Percentiles rank a stretch among this genome's conserved stretches.
phyloP scores from a whole-genome alignment of 2,888 invertebrate genomes.

The Helleia helle region DNA sequence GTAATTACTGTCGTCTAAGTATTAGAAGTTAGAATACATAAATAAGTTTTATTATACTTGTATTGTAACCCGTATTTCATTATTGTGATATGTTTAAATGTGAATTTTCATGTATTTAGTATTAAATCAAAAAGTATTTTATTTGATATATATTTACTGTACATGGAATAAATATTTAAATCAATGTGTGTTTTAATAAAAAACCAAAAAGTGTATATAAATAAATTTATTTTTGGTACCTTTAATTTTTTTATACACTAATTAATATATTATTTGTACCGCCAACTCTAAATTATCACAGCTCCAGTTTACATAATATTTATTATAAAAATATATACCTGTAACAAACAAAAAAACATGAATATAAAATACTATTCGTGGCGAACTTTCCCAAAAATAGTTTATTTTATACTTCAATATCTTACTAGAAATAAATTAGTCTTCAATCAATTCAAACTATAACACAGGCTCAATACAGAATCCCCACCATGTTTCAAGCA shows the following conservation, averaged over 20 bases:
- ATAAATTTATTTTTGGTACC: slow-evolving; percentile 18
- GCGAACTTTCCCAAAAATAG: too few species aligned
- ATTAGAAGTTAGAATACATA: background rate
- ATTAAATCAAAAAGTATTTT: background rate
- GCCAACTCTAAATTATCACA: slow-evolving; percentile 44
- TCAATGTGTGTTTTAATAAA: background rate
- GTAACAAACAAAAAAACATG: slow-evolving; percentile 5
- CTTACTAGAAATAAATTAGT: too few species aligned
- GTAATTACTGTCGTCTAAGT: background rate
- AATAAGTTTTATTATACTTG: background rate
- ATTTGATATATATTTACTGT: slow-evolving; percentile 8
- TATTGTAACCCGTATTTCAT: slow-evolving; percentile 2
- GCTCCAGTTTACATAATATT: slow-evolving; percentile 34
- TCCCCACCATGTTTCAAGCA: too few species aligned
- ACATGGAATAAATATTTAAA: slow-evolving; percentile 7
- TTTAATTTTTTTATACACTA: slow-evolving; percentile 15
- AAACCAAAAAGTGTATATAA: background rate
- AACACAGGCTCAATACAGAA: too few species aligned
- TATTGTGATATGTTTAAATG: slow-evolving; percentile 7
- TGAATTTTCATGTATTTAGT: slow-evolving; percentile 5
- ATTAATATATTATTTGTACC: slow-evolving; percentile 17
- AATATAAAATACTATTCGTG: too few species aligned
- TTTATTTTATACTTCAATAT: too few species aligned
- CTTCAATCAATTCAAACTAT: too few species aligned
- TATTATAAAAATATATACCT: slow-evolving; percentile 5